Evolutionary conservation across 2,888 invertebrate genomes (phyloP), one percentile per base, ranked within the genome.

Genomic region (Patella caerulea): DNA sequence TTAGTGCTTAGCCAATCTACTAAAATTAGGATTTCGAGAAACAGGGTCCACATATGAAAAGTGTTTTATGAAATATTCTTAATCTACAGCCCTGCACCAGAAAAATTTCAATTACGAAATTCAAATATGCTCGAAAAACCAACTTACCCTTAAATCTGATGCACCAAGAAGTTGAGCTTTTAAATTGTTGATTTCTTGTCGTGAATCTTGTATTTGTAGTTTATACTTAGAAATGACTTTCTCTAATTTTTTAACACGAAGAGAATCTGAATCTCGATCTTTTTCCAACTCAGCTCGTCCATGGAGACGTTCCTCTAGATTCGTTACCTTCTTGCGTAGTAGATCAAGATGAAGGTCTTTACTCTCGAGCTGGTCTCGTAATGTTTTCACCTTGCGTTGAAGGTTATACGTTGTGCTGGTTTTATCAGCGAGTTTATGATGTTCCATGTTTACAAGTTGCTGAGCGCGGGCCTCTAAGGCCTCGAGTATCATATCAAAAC

Each of bases 281-380:
- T 86, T 84, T 81, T 90, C 89, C 53, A 90, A 79, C 9, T 88
- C 88, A n/a, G 85, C 77, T 56, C 87, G 88, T 24, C 90, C 90
- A 15, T 88, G 85, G 5, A 89, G 71, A 34, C 88, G 83, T 77
- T 91, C 90, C 75, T 91, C 91, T 29, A 90, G 77, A 15, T 83
- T 78, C 4, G 88, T 95, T 75, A 98, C 93, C 92, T 98, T 98
- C 85, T 97, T 95, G 71, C 97, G 93, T 73, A 98, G 93, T 79
- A 98, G 93, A 92, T 98, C 98, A 88, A 98, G 93, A 91, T 98
- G 98, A 69, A 98, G 93, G 90, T 98, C 98, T 87, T 97, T 95
- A 78, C 97, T 94, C 89, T 97, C 97, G 54, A 98, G 93, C 91
- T 98, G 97, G 90, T 98, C 98, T 74, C 97, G 94, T 17, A 97